Evolutionary conservation across 2,888 invertebrate species (phyloP).

Genomic region (Phengaris alcon): DNA sequence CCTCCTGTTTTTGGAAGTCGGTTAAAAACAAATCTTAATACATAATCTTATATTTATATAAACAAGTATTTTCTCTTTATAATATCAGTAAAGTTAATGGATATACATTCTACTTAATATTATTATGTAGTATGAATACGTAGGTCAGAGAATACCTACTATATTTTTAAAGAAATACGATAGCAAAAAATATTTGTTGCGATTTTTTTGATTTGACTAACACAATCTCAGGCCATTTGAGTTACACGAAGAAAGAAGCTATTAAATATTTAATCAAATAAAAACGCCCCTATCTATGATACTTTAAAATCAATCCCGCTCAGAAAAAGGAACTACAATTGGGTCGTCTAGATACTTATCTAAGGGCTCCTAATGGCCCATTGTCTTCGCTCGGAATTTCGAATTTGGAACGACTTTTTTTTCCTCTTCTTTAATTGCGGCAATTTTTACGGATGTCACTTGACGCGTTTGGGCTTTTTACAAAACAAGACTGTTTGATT

Average conservation of each 20-base stretch:
- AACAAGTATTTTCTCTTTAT: too few relatives aligned
- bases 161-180: too few relatives aligned
- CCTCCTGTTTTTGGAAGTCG: too few relatives aligned
- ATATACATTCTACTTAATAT: too few relatives aligned
- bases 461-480: conserved; percentile 47
- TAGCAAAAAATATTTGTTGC: neutral
- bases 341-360: conserved; percentile 69
- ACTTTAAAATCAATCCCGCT: conserved; percentile 40
- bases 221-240: neutral
- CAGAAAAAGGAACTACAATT: conserved; percentile 58
- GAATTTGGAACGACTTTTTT: conserved; percentile 57
- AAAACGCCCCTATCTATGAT: conserved; percentile 36
- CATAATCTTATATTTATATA: too few relatives aligned
- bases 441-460: conserved; percentile 72
- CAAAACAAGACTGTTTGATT: conserved; percentile 42
- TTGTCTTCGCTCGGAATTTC: conserved; percentile 61
- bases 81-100: too few relatives aligned
- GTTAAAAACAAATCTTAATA: too few relatives aligned
- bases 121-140: too few relatives aligned
- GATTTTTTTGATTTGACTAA: neutral
- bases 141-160: too few relatives aligned
- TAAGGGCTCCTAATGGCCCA: conserved; percentile 69
- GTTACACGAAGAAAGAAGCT: conserved; percentile 31
- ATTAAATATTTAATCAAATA: conserved; percentile 36
- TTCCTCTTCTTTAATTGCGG: conserved; percentile 67